Conservation (phyloP, 2,797 vertebrate genomes). For the Gouania willdenowi region DNA sequence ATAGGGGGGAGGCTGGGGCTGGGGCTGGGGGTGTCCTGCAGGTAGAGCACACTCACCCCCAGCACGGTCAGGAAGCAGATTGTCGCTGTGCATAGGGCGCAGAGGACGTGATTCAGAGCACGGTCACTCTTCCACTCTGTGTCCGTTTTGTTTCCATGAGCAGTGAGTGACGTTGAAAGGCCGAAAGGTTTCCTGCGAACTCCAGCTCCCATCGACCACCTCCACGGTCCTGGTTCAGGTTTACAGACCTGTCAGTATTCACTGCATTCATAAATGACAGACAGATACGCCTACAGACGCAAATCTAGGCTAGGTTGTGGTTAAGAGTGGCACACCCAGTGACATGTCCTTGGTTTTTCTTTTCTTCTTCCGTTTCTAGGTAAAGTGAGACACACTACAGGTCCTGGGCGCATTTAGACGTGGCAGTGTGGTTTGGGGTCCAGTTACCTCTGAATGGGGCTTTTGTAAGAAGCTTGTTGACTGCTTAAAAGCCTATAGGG, state of each 20-base stretch:
- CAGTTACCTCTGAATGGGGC: constrained; percentile 51
- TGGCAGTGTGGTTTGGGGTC: constrained; percentile 46
- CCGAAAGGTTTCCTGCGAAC: constrained; percentile 3
- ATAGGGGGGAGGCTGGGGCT: fast-evolving
- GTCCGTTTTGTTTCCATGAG: too few species aligned
- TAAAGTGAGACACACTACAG: constrained; percentile 2
- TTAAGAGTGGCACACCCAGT: too few species aligned
- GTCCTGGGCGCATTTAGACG: constrained; percentile 47
- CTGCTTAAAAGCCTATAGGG: constrained; percentile 16
- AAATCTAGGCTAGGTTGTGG: too few species aligned
- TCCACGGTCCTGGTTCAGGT: too few species aligned
- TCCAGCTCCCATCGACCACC: constrained; percentile 41
- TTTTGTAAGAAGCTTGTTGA: constrained; percentile 59
- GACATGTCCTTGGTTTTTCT: too few species aligned
- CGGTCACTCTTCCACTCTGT: too few species aligned
- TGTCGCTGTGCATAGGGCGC: neutral
- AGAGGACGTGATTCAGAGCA: neutral
- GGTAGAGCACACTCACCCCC: constrained; percentile 24
- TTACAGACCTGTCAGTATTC: too few species aligned
- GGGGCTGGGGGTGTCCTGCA: constrained; percentile 5
- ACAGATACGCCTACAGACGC: too few species aligned
- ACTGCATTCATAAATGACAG: too few species aligned
- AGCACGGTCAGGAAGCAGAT: constrained; percentile 27
- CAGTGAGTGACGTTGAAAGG: neutral
- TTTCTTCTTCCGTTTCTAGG: too few species aligned